Percentiles rank a stretch among this genome's conserved stretches.
phyloP scores from a whole-genome alignment of 2,888 invertebrate species.

The Mystacides longicornis region DNA sequence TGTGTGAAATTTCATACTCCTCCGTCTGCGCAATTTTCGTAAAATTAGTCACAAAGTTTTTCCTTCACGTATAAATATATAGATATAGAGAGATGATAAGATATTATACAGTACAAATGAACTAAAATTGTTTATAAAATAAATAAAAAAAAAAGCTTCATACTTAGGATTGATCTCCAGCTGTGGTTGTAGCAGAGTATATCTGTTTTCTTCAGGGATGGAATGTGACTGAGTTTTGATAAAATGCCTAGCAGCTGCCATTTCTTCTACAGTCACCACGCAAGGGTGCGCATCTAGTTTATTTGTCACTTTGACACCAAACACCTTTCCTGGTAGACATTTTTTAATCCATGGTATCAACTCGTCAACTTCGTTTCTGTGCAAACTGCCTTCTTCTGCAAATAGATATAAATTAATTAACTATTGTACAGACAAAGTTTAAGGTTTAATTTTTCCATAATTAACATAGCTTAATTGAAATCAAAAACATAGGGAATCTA shows the following conservation, averaged over 20 bases:
- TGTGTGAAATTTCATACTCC: too few species aligned
- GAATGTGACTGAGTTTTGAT: conserved; percentile 80
- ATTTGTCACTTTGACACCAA: conserved; percentile 74
- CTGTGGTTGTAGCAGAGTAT: conserved; percentile 80
- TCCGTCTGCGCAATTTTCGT: too few species aligned
- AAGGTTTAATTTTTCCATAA: too few species aligned
- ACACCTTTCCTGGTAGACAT: conserved; percentile 70
- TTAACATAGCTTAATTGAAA: too few species aligned
- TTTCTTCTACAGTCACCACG: conserved; percentile 90
- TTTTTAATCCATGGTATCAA: conserved; percentile 73
- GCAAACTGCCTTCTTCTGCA: conserved; percentile 48
- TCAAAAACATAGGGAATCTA: too few species aligned
- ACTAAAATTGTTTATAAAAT: too few species aligned
- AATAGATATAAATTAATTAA: background rate
- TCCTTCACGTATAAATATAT: too few species aligned
- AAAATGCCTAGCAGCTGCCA: conserved; percentile 94
- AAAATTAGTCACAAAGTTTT: too few species aligned
- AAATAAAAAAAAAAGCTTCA: too few species aligned
- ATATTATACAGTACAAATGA: too few species aligned
- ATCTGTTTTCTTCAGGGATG: conserved; percentile 77
- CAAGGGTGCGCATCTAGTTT: conserved; percentile 87
- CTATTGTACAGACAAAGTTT: too few species aligned
- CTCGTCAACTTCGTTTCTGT: conserved; percentile 67
- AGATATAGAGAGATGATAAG: too few species aligned
- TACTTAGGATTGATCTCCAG: conserved; percentile 91